Conservation (phyloP, 2,113 vertebrate genomes). For the Zosterops lateralis region DNA sequence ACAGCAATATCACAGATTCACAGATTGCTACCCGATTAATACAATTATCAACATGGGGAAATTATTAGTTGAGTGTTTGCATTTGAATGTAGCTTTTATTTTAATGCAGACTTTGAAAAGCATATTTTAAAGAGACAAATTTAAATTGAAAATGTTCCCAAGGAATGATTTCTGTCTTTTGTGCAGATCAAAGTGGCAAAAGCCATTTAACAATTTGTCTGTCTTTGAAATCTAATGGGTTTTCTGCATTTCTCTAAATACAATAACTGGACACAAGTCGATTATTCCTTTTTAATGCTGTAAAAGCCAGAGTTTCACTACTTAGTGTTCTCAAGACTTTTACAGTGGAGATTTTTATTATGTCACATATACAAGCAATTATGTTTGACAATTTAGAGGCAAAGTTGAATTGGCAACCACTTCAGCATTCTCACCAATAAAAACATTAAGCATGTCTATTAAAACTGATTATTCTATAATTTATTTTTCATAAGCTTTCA, state of each 20-base stretch:
- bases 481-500: constrained; percentile 51
- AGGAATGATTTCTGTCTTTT: constrained; percentile 58
- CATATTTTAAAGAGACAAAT: constrained; percentile 53
- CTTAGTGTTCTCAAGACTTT: constrained; percentile 58
- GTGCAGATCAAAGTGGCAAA: constrained; percentile 51
- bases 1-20: constrained; percentile 39
- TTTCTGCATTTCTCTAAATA: constrained; percentile 56
- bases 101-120: constrained; percentile 56
- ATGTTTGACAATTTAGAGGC: constrained; percentile 57
- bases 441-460: constrained; percentile 60
- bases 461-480: constrained; percentile 53
- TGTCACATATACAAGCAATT: constrained; percentile 58
- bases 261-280: constrained; percentile 48
- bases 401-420: constrained; percentile 54
- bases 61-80: constrained; percentile 49
- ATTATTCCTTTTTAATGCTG: constrained; percentile 68
- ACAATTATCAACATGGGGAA: constrained; percentile 55
- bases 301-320: constrained; percentile 42
- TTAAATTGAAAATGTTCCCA: constrained; percentile 43
- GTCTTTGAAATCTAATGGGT: constrained; percentile 63
- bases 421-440: constrained; percentile 43
- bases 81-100: constrained; percentile 57
- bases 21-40: constrained; percentile 51
- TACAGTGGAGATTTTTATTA: constrained; percentile 52
- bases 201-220: constrained; percentile 62